Conservation (phyloP, 2,888 invertebrate species). For the Hetaerina titia region DNA sequence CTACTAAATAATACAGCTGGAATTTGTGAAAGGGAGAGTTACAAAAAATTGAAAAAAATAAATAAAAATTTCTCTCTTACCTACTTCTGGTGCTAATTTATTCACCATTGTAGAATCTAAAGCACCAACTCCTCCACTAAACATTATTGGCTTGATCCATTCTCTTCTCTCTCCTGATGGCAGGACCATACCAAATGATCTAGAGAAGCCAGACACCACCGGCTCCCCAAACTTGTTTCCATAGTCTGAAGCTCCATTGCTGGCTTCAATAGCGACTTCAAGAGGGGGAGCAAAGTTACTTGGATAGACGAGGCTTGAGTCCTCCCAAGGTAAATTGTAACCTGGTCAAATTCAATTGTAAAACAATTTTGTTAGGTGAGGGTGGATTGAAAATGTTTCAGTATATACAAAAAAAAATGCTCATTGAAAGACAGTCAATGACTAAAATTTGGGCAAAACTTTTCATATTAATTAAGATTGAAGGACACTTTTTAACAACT, state of each 20-base stretch:
- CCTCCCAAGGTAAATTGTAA: slow-evolving; percentile 94
- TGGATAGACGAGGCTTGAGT: slow-evolving; percentile 86
- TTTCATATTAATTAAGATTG: too few species aligned
- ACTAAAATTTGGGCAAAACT: too few species aligned
- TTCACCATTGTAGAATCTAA: slow-evolving; percentile 90
- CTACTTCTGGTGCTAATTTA: slow-evolving; percentile 87
- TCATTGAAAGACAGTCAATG: too few species aligned
- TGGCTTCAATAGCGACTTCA: slow-evolving; percentile 95
- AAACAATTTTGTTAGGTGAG: not conserved
- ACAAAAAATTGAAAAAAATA: slow-evolving; percentile 24
- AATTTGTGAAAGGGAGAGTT: not conserved
- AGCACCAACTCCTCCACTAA: slow-evolving; percentile 96
- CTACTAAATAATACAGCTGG: slow-evolving; percentile 8
- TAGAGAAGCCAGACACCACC: slow-evolving; percentile 92
- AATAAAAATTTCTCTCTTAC: slow-evolving; percentile 75
- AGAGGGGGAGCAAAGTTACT: slow-evolving; percentile 93
- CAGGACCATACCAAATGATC: slow-evolving; percentile 91
- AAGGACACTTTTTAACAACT: too few species aligned
- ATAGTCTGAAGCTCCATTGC: slow-evolving; percentile 98
- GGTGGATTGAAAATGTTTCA: not conserved
- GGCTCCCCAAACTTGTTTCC: slow-evolving; percentile 99
- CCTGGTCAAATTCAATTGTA: slow-evolving; percentile 78
- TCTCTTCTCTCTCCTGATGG: slow-evolving; percentile 86
- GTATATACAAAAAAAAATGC: not conserved
- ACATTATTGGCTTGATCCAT: slow-evolving; percentile 99